Base-by-base conservation (phyloP, 1,140 invertebrate species). In the Pogonognathellus flavescens region DNA sequence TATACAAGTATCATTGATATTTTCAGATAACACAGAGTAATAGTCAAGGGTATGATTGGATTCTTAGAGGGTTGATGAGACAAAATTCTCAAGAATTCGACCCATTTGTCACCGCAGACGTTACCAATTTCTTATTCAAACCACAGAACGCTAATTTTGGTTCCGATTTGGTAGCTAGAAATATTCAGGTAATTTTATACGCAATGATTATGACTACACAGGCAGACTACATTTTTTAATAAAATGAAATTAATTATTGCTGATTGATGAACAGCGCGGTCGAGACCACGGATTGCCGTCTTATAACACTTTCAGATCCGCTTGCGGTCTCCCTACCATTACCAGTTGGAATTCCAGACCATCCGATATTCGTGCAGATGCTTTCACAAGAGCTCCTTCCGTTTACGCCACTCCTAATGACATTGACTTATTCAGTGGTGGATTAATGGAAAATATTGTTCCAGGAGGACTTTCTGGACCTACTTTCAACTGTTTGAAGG, bases 51-150 rank as follows among this genome's bases (percentile, higher is more conserved):
- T 87, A 86, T 57, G 96, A 98, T 89, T 95, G 97, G 89, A 94
- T 99, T 72, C 92, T 95, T 14, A 93, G 97, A 70, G 97, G 97
- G 55, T 91, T 99, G 10, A 93, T 97, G 0, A 94, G 95, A 0
- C 97, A 96, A 0, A 96, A 97, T 0, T 97, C 98, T 94, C 97
- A 98, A 90, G 96, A 95, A 0, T 91, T 97, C n/a, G 97, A 98
- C 91, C 96, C 97, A 90, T 97, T 97, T 89, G 96, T 98, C 84
- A 97, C 96, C 0, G 95, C 95, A 0, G 96, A 97, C 92, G 95
- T 98, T 1, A 97, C 96, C 0, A 97, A 98, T 91, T 96, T 98
- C 91, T 90, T 99, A 20, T 97, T 98, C 89, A 94, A 93, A 62
- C 95, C 95, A 88, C 95, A 95, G 1, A 96, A 96, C 90, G 96